Percentiles rank a stretch among this genome's conserved stretches.
These are phyloP conservation scores for Rhabdomys pumilio DNA, from an alignment of 2,797 vertebrate genomes.

Conservation along the genomic window DNA sequence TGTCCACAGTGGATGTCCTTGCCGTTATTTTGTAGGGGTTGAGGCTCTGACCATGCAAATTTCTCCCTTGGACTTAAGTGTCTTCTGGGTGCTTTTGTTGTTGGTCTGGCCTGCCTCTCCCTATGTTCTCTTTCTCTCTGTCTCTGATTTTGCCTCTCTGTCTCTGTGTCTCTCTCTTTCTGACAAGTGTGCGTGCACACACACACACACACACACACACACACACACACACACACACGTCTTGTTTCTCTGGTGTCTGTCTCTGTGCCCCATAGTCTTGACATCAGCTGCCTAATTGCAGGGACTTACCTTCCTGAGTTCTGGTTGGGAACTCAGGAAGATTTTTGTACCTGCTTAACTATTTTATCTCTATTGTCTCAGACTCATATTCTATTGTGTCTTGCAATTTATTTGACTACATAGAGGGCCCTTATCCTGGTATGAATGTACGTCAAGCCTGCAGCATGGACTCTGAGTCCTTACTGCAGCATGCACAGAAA, in stretches of 20 bases:
- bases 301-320: background rate
- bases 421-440: background rate
- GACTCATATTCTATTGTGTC: background rate
- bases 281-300: background rate
- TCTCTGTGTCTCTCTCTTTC: background rate
- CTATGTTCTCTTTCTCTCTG: background rate
- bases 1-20: fast-evolving
- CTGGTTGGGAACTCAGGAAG: background rate
- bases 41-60: background rate
- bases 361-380: background rate
- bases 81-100: background rate
- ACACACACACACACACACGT: background rate
- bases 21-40: background rate
- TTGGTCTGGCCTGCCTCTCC: too few relatives aligned
- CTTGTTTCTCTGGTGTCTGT: background rate
- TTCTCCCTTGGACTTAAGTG: background rate
- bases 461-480: background rate
- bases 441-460: fast-evolving
- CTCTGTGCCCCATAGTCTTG: background rate
- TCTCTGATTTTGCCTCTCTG: background rate
- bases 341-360: background rate
- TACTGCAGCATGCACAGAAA: too few relatives aligned
- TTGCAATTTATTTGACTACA: background rate
- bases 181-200: background rate
- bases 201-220: background rate